Evolutionary conservation across 2,113 vertebrate genomes (phyloP), one percentile per base, ranked within the genome.

Genomic region (Cygnus atratus): DNA sequence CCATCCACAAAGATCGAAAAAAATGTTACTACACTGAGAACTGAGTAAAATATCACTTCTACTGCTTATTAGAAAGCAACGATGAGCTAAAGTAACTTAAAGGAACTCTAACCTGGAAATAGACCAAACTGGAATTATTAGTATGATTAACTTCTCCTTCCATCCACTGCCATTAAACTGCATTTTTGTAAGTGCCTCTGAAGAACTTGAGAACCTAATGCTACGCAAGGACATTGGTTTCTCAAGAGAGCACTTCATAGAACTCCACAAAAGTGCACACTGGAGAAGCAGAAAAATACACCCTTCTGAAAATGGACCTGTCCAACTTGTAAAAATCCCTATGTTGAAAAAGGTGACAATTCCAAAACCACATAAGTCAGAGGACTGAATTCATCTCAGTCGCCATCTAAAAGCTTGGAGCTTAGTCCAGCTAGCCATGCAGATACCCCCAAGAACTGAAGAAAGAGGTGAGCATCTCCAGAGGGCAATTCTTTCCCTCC

Each of bases 161-260:
- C 74, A 87, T 52, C 70, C 54, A 28, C 44, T 44, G 48, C 80
- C 77, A 94, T 84, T 90, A 84, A 78, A 74, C 39, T 61, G 37
- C 76, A 95, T 73, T 89, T 94, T 25, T 84, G 1, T 72, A 87
- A 96, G 83, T 72, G 58, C 61, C 84, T 92, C 54, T 92, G 66
- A 59, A 88, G 86, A 72, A 84, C 7, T 29, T 52, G 29, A 93
- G 83, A 87, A 20, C 10, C 31, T 82, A 66, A 63, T 62, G 62
- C 21, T 57, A 61, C 0, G 0, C 5, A 65, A 81, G 48, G 88
- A 92, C 77, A 66, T 19, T 8, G 50, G 80, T 35, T 95, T 71
- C 73, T 91, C 77, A 79, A 9, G 6, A 75, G 70, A 87, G 50
- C 58, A 71, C 71, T 91, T 17, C 14, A n/a, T 13, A 84, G 5